These are phyloP conservation scores for Branchellion lobata DNA, from an alignment of 2,888 invertebrate species.

Conservation along the genomic window DNA sequence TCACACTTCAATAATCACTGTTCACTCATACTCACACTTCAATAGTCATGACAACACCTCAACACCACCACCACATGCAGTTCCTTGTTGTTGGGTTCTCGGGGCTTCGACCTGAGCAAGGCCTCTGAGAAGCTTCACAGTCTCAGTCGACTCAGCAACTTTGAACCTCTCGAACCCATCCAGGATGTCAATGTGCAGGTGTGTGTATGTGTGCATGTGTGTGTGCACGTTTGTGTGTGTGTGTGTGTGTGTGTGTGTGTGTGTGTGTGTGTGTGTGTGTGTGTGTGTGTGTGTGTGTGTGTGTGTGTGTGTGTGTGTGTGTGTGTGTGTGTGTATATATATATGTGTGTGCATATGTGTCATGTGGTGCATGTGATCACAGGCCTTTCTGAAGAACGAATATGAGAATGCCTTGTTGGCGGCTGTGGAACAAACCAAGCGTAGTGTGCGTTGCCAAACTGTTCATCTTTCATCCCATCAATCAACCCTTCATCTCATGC, in stretches of 20 bases:
- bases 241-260: slow-evolving; percentile 67
- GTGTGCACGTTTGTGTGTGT: slow-evolving; percentile 69
- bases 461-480: slow-evolving; percentile 7
- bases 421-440: slow-evolving; percentile 77
- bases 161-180: slow-evolving; percentile 83
- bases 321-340: slow-evolving; percentile 67
- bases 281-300: slow-evolving; percentile 67
- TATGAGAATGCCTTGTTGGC: slow-evolving; percentile 88
- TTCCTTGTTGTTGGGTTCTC: slow-evolving; percentile 83
- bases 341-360: slow-evolving; percentile 18
- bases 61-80: too few relatives aligned
- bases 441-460: slow-evolving; percentile 58
- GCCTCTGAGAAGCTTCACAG: slow-evolving; percentile 84
- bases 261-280: slow-evolving; percentile 68
- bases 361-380: too few relatives aligned
- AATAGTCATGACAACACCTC: slow-evolving; percentile 6
- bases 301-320: slow-evolving; percentile 68
- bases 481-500: background rate
- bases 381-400: slow-evolving; percentile 84
- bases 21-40: too few relatives aligned
- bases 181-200: slow-evolving; percentile 83
- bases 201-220: background rate
- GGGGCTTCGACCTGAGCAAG: slow-evolving; percentile 89
- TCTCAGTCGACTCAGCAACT: slow-evolving; percentile 68
- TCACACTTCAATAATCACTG: too few relatives aligned